Evolutionary conservation across 2,888 invertebrate species (phyloP).

Genomic region (Pocota personata): DNA sequence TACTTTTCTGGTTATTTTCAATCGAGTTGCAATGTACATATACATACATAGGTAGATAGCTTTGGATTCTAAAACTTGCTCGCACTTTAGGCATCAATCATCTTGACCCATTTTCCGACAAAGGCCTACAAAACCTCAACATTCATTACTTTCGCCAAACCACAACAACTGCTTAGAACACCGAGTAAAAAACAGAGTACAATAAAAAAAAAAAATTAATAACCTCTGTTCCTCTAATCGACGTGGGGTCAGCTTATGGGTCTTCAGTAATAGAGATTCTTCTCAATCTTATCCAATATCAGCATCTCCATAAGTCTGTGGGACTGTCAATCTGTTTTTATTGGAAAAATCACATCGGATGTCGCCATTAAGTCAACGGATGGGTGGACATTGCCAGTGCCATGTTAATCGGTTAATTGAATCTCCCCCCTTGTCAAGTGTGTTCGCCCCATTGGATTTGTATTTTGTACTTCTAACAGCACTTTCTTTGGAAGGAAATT

Average conservation of each 20-base stretch:
- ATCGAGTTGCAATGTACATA: no score
- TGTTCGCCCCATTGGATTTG: background rate
- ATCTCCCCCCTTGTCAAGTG: slow-evolving; percentile 5
- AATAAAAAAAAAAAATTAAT: background rate
- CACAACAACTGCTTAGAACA: background rate
- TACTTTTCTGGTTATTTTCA: no score
- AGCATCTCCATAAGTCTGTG: background rate
- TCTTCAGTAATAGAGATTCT: background rate
- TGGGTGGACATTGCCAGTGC: background rate
- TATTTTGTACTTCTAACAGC: background rate
- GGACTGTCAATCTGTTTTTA: background rate
- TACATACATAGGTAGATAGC: no score
- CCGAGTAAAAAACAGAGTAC: background rate
- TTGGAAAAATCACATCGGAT: slow-evolving; percentile 19
- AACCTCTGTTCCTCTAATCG: slow-evolving; percentile 41
- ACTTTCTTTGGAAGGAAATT: slow-evolving; percentile 37
- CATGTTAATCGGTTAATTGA: slow-evolving; percentile 38
- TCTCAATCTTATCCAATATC: background rate
- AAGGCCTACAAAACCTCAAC: background rate
- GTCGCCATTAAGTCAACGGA: slow-evolving; percentile 26
- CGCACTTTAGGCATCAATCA: background rate
- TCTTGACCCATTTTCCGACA: background rate
- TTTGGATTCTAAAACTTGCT: background rate
- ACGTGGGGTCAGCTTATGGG: slow-evolving; percentile 29
- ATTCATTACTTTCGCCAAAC: background rate